Evolutionary conservation across 2,113 vertebrate genomes (phyloP), one percentile per base, ranked within the genome.

Genomic region (Symphodus melops): DNA sequence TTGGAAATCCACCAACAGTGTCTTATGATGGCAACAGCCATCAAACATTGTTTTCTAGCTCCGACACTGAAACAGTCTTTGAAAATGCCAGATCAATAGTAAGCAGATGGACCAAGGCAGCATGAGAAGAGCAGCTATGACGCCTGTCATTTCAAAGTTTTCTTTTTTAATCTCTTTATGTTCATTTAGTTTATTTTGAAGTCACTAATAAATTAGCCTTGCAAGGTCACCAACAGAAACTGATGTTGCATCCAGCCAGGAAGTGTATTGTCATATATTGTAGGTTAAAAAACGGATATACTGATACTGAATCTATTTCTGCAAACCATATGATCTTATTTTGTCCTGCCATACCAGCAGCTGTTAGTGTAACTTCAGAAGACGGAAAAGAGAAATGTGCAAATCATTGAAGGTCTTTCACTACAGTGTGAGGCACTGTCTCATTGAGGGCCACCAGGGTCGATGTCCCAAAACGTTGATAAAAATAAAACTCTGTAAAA

Each of bases 371-470:
- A 63, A 68, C 19, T 42, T 64, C 49, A 56, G 9, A 54, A 63
- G 21, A 79, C 80, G 68, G 57, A 78, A 57, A 79, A 74, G 36
- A 53, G 17, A 68, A 75, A 53, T 86, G 85, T 89, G 87, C 84
- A 86, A 90, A 85, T 86, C 56, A 82, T 69, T 73, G 25, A 55
- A 72, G 71, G 48, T 83, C 76, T 81, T 87, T 83, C 77, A 83
- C 86, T 89, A 90, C 79, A 84, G 83, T 82, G 92, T 87, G 90
- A 93, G 91, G 92, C 93, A 92, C 89, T 87, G 89, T 92, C 89
- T 91, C 87, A 81, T 82, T 86, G 87, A 85, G 77, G 90, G 77
- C 75, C 90, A 87, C 84, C 68, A 60, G 71, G 72, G 82, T 86
- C 81, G 80, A 77, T 85, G 82, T 78, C 78, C 85, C 72, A 84